These are phyloP conservation scores for Holothuria leucospilota DNA, from an alignment of 53 echinoderm and acorn worm species.

Conservation along the genomic window DNA sequence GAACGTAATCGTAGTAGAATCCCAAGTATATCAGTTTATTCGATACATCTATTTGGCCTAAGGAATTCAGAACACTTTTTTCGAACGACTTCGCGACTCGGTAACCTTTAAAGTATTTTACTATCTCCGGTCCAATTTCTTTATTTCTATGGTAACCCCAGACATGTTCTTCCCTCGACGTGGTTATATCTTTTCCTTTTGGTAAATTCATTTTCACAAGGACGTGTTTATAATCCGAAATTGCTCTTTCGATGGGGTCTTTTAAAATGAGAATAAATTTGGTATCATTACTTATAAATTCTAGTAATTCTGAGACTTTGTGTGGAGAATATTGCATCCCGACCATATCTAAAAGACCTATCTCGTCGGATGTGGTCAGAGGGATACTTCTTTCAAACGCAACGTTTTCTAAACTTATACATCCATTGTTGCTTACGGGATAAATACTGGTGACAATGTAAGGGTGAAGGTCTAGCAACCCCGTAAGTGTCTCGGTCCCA, in stretches of 20 bases:
- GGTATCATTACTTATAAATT: neutral
- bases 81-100: slow-evolving; percentile 12
- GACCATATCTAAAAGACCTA: slow-evolving; percentile 28
- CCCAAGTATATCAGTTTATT: slow-evolving; percentile 17
- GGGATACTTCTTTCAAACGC: slow-evolving; percentile 1
- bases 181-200: neutral
- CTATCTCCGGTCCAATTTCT: neutral
- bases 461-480: slow-evolving; percentile 33
- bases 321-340: slow-evolving; percentile 12
- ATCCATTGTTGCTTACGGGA: neutral
- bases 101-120: slow-evolving; percentile 25
- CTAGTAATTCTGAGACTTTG: slow-evolving; percentile 3
- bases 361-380: neutral
- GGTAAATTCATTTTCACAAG: neutral
- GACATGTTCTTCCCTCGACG: neutral
- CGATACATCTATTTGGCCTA: slow-evolving; percentile 7
- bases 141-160: neutral
- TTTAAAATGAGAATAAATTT: slow-evolving; percentile 36
- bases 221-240: slow-evolving; percentile 38
- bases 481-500: slow-evolving; percentile 29
- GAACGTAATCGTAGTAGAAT: neutral
- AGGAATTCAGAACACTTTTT: slow-evolving; percentile 32
- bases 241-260: slow-evolving; percentile 22
- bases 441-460: slow-evolving; percentile 16
- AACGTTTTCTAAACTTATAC: neutral